phyloP scores from a whole-genome alignment of 2,113 vertebrate species.

The Chionis minor region DNA sequence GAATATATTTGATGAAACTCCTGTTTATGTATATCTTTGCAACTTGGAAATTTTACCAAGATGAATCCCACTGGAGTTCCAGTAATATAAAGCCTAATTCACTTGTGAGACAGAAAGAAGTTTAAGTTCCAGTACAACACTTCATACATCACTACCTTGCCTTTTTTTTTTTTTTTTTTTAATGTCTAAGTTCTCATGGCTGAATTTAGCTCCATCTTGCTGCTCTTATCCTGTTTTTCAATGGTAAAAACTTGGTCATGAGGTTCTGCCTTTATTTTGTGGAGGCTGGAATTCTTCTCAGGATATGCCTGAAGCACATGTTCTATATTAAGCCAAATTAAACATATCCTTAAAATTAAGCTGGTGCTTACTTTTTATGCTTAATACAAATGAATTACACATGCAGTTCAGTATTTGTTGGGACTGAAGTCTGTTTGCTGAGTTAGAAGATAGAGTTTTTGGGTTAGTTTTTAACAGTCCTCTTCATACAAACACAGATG shows the following conservation, averaged over 20 bases:
- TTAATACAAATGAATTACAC: background rate
- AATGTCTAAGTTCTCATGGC: background rate
- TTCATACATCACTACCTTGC: background rate
- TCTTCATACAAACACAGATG: constrained; percentile 31
- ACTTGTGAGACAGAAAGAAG: background rate
- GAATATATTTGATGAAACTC: background rate
- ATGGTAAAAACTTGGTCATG: background rate
- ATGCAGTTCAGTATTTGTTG: background rate
- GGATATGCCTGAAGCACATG: background rate
- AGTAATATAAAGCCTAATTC: background rate
- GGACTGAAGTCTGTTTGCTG: background rate
- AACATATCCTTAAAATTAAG: background rate
- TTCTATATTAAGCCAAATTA: background rate
- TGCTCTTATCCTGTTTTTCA: background rate
- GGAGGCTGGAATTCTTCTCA: background rate
- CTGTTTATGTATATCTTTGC: background rate
- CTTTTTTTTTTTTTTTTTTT: no score
- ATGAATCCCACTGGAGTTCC: background rate
- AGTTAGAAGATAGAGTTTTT: background rate
- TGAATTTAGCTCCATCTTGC: background rate
- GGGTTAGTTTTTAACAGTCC: background rate
- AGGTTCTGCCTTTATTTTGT: background rate
- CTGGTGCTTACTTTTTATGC: background rate
- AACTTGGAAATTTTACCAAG: background rate
- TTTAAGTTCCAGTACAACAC: background rate